Base-by-base conservation (phyloP, 2,888 invertebrate species). In the Callimorpha dominula region DNA sequence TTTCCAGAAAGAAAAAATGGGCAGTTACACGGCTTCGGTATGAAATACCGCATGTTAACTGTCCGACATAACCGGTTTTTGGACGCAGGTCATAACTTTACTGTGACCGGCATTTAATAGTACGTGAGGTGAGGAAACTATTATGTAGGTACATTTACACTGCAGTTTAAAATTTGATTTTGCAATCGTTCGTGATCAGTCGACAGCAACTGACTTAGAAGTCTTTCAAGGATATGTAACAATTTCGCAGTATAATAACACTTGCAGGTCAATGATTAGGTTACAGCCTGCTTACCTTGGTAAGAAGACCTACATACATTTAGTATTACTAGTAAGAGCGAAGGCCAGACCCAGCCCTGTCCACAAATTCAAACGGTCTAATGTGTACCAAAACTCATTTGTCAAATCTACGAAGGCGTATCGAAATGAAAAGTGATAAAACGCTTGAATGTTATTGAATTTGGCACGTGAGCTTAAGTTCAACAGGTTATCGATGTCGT, bases 151-250 rank as follows among this genome's bases (percentile, higher is more conserved):
- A 40, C 40, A 50, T n/a, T n/a, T 63, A 5, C 66, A n/a, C 12
- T 42, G 3, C 43, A 31, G 31, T 31, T 20, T 20, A 15, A 12
- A 54, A 40, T 54, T 43, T 43, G 0, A 43, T 57, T 68, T 57
- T 20, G 54, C 31, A 68, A 68, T 68, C 43, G 54, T 43, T 20
- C 67, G 67, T 68, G 67, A 43, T 57, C 54, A 54, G 11, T 40
- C 46, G 9, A 14, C 5, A 7, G 9, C 54, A 20, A n/a, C 31
- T 11, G 11, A 17, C 49, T 50, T 14, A 17, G 15, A 31, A 50
- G 4, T 52, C 4, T 42, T 14, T 20, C 49, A 54, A 42, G 42
- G 0, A 67, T 49, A 65, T 65, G 17, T 31, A 50, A 7, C 49
- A 49, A 17, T 65, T 50, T 31, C 11, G 50, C 31, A 65, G 14